Evolutionary conservation across 1,140 invertebrate genomes (phyloP).

Genomic region (Lepidurus apus): DNA sequence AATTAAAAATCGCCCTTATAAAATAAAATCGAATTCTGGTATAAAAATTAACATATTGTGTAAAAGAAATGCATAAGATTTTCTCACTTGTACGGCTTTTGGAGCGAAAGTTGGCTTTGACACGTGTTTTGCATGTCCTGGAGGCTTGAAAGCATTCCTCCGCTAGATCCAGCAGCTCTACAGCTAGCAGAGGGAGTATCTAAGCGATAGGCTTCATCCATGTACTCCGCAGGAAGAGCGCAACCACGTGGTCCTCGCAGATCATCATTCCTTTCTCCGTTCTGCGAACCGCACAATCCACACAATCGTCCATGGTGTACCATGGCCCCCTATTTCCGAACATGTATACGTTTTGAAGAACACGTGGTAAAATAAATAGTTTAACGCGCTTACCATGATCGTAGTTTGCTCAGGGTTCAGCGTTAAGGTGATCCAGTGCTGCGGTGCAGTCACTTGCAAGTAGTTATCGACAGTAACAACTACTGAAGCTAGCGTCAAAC

Average conservation of each 20-base stretch:
- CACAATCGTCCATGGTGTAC: slow-evolving; percentile 34
- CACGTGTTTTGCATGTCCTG: slow-evolving; percentile 26
- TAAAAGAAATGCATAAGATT: not conserved
- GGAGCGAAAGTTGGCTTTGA: not conserved
- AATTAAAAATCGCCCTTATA: too few relatives aligned
- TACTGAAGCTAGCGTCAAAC: slow-evolving; percentile 19
- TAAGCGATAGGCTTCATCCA: slow-evolving; percentile 32
- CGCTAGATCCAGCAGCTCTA: slow-evolving; percentile 4
- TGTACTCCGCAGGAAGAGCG: slow-evolving; percentile 27
- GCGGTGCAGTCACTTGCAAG: slow-evolving; percentile 26
- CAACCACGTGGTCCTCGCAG: slow-evolving; percentile 33
- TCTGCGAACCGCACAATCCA: slow-evolving; percentile 36
- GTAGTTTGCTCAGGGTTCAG: slow-evolving; percentile 22
- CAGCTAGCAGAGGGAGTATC: slow-evolving; percentile 23
- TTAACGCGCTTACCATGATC: not conserved
- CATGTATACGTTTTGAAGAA: not conserved
- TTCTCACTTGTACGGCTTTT: not conserved
- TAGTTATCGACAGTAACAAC: slow-evolving; percentile 27
- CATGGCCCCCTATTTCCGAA: slow-evolving; percentile 11
- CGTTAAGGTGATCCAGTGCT: slow-evolving; percentile 29
- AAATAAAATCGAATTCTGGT: not conserved
- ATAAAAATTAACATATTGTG: not conserved
- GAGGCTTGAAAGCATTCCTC: slow-evolving; percentile 20
- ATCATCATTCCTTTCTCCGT: slow-evolving; percentile 33
- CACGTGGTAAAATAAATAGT: not conserved